Evolutionary conservation across 2,888 invertebrate genomes (phyloP).

Genomic region (Furcula furcula): DNA sequence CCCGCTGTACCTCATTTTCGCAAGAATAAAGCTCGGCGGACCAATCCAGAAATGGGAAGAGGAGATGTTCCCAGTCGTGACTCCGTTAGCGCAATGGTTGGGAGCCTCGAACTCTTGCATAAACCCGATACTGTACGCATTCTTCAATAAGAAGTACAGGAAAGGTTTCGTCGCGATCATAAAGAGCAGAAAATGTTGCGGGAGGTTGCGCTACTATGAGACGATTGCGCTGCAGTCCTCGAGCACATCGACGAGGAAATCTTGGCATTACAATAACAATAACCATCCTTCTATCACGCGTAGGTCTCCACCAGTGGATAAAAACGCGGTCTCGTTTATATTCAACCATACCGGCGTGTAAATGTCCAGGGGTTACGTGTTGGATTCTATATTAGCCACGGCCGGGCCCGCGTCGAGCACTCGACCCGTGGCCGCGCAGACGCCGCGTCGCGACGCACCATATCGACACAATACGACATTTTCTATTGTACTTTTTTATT

Average conservation of each 20-base stretch:
- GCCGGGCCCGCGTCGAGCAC: neutral
- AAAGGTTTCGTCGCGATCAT: conserved; percentile 94
- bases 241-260: conserved; percentile 92
- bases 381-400: conserved; percentile 17
- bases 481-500: conserved; percentile 53
- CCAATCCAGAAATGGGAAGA: conserved; percentile 89
- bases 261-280: conserved; percentile 90
- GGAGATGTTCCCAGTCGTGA: conserved; percentile 89
- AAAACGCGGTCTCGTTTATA: conserved; percentile 79
- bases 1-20: conserved; percentile 94
- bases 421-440: conserved; percentile 1
- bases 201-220: conserved; percentile 92
- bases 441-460: conserved; percentile 46
- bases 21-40: conserved; percentile 91
- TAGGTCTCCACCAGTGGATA: conserved; percentile 75
- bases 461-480: conserved; percentile 60
- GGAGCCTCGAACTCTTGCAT: conserved; percentile 97
- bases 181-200: conserved; percentile 92
- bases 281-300: conserved; percentile 82
- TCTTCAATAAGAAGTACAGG: conserved; percentile 96
- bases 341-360: conserved; percentile 89
- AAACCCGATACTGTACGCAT: conserved; percentile 96
- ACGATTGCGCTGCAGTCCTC: conserved; percentile 93
- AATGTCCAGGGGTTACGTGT: conserved; percentile 35
- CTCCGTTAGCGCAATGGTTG: conserved; percentile 95